These are phyloP conservation scores for Prosapia bicincta DNA, from an alignment of 2,888 invertebrate genomes.

Conservation along the genomic window DNA sequence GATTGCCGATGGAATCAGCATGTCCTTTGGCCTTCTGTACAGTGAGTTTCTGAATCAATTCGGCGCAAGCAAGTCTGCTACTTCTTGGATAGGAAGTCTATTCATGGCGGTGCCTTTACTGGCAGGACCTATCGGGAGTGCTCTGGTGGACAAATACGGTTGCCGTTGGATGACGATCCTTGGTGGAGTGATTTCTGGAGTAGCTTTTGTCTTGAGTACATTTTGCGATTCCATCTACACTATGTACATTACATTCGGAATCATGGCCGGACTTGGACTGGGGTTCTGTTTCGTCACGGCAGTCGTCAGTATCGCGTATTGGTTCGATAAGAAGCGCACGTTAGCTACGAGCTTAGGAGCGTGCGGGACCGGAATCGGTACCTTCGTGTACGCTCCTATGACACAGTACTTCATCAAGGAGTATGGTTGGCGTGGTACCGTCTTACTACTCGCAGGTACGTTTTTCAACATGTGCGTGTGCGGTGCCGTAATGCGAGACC, in stretches of 20 bases:
- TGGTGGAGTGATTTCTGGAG: conserved; percentile 66
- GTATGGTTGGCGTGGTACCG: conserved; percentile 83
- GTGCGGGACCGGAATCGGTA: conserved; percentile 76
- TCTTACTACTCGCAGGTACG: conserved; percentile 75
- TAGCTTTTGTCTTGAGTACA: conserved; percentile 70
- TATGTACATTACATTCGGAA: conserved; percentile 81
- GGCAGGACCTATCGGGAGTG: conserved; percentile 79
- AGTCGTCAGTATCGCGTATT: conserved; percentile 87
- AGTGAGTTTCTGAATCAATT: conserved; percentile 80
- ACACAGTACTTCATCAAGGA: conserved; percentile 73
- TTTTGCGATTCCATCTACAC: conserved; percentile 67
- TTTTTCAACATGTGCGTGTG: conserved; percentile 82
- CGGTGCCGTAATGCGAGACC: conserved; percentile 82
- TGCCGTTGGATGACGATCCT: conserved; percentile 71
- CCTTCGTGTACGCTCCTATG: conserved; percentile 82
- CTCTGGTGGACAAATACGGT: conserved; percentile 82
- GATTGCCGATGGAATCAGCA: conserved; percentile 90
- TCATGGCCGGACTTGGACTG: conserved; percentile 78
- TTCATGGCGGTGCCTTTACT: conserved; percentile 87
- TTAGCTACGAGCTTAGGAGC: conserved; percentile 85
- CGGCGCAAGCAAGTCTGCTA: conserved; percentile 73
- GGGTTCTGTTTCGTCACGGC: conserved; percentile 86
- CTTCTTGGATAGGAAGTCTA: conserved; percentile 88
- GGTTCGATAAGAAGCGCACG: conserved; percentile 85
- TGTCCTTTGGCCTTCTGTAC: conserved; percentile 87